Evolutionary conservation across 1,140 invertebrate species (phyloP), one percentile per base, ranked within the genome.

Genomic region (Diploscapter pachys): DNA sequence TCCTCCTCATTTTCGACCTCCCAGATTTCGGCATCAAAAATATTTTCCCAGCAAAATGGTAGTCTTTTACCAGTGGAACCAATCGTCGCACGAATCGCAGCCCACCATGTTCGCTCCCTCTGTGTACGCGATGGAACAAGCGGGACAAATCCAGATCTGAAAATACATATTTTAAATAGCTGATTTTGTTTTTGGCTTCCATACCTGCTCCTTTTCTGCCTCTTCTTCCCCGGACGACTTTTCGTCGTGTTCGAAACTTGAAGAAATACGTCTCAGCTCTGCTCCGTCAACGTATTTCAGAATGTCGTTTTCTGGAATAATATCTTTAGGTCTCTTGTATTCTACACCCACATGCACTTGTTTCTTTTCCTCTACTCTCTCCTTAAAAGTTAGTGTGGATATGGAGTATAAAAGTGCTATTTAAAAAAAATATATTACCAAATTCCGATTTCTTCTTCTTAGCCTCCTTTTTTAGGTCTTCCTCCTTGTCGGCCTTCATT

Each of bases 91-190:
- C 2, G 9, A 31, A 64, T 81, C 80, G 63, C 80, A 81, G 3
- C 81, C 80, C 3, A 81, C 71, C 80, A 83, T 83, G 57, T 81
- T 78, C 4, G 75, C 80, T 3, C 81, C 80, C 52, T 81, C 80
- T 1, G 81, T 79, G 65, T 83, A 81, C 51, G 80, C 80, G 6
- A 81, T 80, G 5, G 53, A 76, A 53, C 80, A 81, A 5, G 57
- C 66, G n/a, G 80, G 80, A 57, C 80, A 81, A 31, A 81, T 77
- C 81, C 81, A 81, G 5, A 81, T 31, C 31, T 31, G 31, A 31
- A 31, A 31, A 31, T 31, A 67, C 53, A 79, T 53, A 4, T 80
- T 80, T 13, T 59, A 1, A 59, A 59, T 13, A 1, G 55, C 50
- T 48, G 9, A 61, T 72, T 54, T 51, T 71, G 6, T 71, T 5